Base-by-base conservation (phyloP, 2,888 invertebrate genomes). In the Dicycla oo region DNA sequence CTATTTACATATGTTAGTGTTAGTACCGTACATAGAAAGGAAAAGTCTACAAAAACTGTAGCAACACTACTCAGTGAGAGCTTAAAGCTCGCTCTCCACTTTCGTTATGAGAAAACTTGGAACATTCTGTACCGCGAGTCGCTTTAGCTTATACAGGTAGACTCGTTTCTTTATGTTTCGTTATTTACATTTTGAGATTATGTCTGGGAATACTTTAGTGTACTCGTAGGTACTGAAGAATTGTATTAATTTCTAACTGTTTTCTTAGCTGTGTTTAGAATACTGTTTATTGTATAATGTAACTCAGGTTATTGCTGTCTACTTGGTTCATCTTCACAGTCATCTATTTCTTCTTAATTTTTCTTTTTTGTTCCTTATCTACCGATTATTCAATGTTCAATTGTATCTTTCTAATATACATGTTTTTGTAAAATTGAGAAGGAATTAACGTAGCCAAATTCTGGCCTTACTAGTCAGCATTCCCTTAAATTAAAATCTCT, bases 61-160 rank as follows among this genome's bases (percentile, higher is more conserved):
- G 75, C 63, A 80, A 80, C 83, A 80, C 73, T 83, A 75, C 69
- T 68, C 62, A 75, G 60, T 20, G 75, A 68, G 83, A 77, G 84
- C 78, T 85, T 75, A 79, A 86, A 87, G 83, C 85, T 83, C 81
- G 81, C 82, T 86, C 86, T 82, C 83, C 88, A 89, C 88, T 91
- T 87, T 86, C 85, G 88, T 91, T 92, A 91, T 89, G 90, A 91
- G 91, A 91, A 92, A 92, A 91, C 88, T 91, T 92, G 78, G 69
- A 81, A 87, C 86, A 86, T 84, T 86, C 80, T 83, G 83, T 84
- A 83, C 75, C 64, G 47, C 82, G 65, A 72, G 63, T 65, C 70
- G 53, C n/a, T 64, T 43, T 49, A 68, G 38, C 60, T 18, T 54
- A 56, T 51, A 67, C 56, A 45, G 23, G 61, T 68, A 62, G 5